Evolutionary conservation across 2,888 invertebrate genomes (phyloP).

Genomic region (Philhelius pedissequus): DNA sequence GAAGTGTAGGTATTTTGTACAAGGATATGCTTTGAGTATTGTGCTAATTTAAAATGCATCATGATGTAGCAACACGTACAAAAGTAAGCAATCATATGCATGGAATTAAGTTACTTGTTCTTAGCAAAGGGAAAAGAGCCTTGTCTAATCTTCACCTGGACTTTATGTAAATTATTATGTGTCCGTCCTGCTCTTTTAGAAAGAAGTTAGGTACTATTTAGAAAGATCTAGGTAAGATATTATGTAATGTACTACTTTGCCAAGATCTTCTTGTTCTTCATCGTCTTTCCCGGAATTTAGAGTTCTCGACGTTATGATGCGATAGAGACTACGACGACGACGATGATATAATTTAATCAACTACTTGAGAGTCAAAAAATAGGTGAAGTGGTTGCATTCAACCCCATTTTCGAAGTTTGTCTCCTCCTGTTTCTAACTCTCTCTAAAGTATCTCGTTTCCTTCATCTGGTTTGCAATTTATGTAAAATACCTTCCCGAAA

Average conservation of each 20-base stretch:
- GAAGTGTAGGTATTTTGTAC: background rate
- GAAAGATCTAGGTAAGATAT: background rate
- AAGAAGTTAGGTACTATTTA: background rate
- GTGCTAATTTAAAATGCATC: slow-evolving; percentile 37
- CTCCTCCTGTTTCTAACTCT: background rate
- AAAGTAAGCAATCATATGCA: slow-evolving; percentile 23
- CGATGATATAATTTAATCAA: slow-evolving; percentile 60
- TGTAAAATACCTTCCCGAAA: slow-evolving; percentile 42
- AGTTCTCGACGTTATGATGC: background rate
- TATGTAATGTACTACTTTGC: background rate
- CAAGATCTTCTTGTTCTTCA: background rate
- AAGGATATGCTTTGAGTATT: background rate
- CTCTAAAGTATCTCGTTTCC: slow-evolving; percentile 19
- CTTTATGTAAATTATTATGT: slow-evolving; percentile 30
- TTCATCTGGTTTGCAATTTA: slow-evolving; percentile 49
- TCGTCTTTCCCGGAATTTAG: slow-evolving; percentile 14
- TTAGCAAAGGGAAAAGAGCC: background rate
- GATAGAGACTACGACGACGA: background rate
- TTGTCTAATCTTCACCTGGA: slow-evolving; percentile 39
- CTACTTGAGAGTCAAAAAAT: slow-evolving; percentile 47
- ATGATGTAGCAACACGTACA: background rate
- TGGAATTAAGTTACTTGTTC: slow-evolving; percentile 15
- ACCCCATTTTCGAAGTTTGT: slow-evolving; percentile 6
- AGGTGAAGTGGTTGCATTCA: slow-evolving; percentile 58
- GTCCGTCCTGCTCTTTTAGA: background rate